These are phyloP conservation scores for Oxycera nigricornis DNA, from an alignment of 2,888 invertebrate species.

Conservation along the genomic window DNA sequence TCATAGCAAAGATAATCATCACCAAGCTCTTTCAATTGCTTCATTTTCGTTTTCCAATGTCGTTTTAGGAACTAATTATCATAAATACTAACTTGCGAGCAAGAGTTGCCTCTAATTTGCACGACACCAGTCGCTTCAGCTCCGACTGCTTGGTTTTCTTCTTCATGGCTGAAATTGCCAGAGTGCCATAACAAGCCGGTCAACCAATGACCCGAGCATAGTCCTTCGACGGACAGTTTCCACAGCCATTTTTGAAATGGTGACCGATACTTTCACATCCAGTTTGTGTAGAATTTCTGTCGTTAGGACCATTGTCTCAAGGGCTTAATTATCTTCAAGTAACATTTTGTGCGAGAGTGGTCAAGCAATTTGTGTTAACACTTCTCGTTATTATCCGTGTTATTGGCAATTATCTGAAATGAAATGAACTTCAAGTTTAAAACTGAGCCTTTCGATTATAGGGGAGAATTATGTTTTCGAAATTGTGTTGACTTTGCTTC, in stretches of 20 bases:
- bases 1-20: no score
- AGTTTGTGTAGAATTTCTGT: conserved; percentile 37
- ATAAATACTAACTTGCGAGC: conserved; percentile 14
- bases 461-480: no score
- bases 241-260: background rate
- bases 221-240: background rate
- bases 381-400: conserved; percentile 43
- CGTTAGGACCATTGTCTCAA: background rate
- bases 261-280: conserved; percentile 27
- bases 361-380: conserved; percentile 45
- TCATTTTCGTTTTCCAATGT: background rate
- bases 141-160: conserved; percentile 26
- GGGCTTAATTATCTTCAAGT: conserved; percentile 37
- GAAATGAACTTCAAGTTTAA: background rate
- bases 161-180: conserved; percentile 32
- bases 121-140: conserved; percentile 2
- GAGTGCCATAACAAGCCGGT: background rate
- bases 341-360: conserved; percentile 17
- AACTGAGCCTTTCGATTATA: background rate
- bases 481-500: no score
- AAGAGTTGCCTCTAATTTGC: conserved; percentile 33
- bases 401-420: conserved; percentile 40
- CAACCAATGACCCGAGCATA: background rate
- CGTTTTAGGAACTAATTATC: background rate
- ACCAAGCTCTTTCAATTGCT: no score